These are phyloP conservation scores for Drosophila persimilis DNA, from an alignment of 1,140 invertebrate genomes.

Conservation along the genomic window DNA sequence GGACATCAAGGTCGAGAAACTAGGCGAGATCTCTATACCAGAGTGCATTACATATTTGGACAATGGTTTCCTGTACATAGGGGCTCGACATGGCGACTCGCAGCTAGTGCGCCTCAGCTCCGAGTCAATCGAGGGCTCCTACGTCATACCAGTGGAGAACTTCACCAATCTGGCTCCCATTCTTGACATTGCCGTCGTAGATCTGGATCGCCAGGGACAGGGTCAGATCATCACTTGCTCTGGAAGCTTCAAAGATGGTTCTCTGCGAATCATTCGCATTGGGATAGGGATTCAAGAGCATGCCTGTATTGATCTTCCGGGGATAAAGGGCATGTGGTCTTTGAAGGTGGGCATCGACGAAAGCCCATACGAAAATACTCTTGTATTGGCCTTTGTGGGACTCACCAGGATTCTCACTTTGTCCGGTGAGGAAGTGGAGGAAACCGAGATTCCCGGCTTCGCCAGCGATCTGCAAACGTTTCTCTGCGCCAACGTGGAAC, in stretches of 20 bases:
- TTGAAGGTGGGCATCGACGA: slow-evolving; percentile 88
- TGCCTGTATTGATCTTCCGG: slow-evolving; percentile 97
- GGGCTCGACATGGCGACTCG: slow-evolving; percentile 97
- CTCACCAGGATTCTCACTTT: slow-evolving; percentile 95
- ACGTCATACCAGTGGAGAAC: slow-evolving; percentile 96
- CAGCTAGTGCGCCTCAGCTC: slow-evolving; percentile 96
- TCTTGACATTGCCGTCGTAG: slow-evolving; percentile 98
- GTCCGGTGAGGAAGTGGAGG: slow-evolving; percentile 98
- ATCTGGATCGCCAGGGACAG: slow-evolving; percentile 98
- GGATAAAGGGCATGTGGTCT: slow-evolving; percentile 99
- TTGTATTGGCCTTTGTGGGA: slow-evolving; percentile 97
- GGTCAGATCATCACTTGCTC: slow-evolving; percentile 99
- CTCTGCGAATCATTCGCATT: slow-evolving; percentile 97
- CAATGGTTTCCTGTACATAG: slow-evolving; percentile 99
- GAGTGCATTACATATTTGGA: slow-evolving; percentile 99
- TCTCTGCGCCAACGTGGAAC: slow-evolving; percentile 94
- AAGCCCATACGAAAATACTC: slow-evolving; percentile 89
- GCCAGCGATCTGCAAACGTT: slow-evolving; percentile 96
- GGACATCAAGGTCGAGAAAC: slow-evolving; percentile 95
- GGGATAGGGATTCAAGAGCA: slow-evolving; percentile 99
- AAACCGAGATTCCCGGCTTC: slow-evolving; percentile 96
- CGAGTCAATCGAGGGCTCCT: slow-evolving; percentile 93
- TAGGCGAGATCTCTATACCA: slow-evolving; percentile 98
- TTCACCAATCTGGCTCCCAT: slow-evolving; percentile 99
- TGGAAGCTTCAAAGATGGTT: slow-evolving; percentile 98